Base-by-base conservation (phyloP, 2,888 invertebrate species). In the Stegana nigrithorax region DNA sequence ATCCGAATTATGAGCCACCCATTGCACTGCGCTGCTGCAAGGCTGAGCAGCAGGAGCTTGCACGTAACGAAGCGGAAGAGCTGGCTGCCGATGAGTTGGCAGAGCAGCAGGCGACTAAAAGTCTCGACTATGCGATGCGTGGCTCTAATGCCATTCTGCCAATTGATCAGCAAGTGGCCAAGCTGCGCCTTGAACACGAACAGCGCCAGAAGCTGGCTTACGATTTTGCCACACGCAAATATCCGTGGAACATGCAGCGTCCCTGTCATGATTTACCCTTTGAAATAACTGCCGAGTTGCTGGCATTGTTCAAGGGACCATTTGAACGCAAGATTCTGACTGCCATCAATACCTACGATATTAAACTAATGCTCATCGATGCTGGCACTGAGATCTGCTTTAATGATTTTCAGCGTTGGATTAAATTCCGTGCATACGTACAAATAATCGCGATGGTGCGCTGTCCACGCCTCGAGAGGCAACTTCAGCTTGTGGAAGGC, bases 351-450 rank as follows among this genome's bases (percentile, higher is more conserved):
- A 26, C 47, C 8, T 74, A 71, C 8, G 61, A 73, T 8, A 78
- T 82, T 56, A 69, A 73, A 36, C 55, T 83, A 7, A 73, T 83
- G 66, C 50, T 82, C 8, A 73, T 82, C 45, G 80, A 82, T 69
- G 72, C 75, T 1, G 71, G 72, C 42, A 27, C 26, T 1, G 73
- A 72, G 4, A 62, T 82, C 21, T 64, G 69, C 25, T 59, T 69
- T 8, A 62, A 69, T 0, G 71, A 77, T 21, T 66, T 83, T 7
- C 55, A 70, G 10, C 69, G 80, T n/a, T 82, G 82, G 82, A 55
- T 73, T 0, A 83, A 82, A 53, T 82, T 80, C 45, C 68, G 75
- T 1, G 67, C 70, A 0, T 83, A 75, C 59, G 69, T 68, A 2
- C 71, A 73, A 44, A 67, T 83, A 39, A 42, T 82, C 12, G 73